Base-by-base conservation (phyloP, 1,140 invertebrate genomes). In the Rhopalosiphum padi region DNA sequence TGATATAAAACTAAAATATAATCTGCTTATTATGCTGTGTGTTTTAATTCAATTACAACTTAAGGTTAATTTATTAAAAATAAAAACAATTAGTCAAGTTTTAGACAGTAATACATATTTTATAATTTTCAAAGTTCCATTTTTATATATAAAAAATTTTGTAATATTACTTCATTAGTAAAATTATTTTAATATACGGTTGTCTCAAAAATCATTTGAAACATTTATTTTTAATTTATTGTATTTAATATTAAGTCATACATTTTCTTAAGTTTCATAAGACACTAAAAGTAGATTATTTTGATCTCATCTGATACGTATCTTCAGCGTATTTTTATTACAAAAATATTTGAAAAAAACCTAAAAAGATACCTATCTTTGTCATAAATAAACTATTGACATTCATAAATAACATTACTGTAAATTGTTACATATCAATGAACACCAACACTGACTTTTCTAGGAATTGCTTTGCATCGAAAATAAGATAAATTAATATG, bases 401-500 rank as follows among this genome's bases (percentile, higher is more conserved):
- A 51, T 18, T 51, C 48, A 51, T 51, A 51, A 51, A 18, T 51
- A 18, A 51, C 15, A 51, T 51, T 18, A 51, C 48, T 51, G 48
- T 18, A 51, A 51, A 51, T 51, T 51, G 48, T 21, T 51, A 51
- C 48, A 51, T 51, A 51, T 3, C 48, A 51, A 21, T 51, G 15
- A 51, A 51, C 18, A 51, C 48, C 15, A 51, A 51, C 18, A 83
- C 22, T 48, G 9, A 43, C 2, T 85, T 85, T 85, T 11, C 22
- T 25, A 35, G 35, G 9, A 23, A 37, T 37, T 53, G 51, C 7
- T 35, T 87, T 48, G 2, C 48, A 9, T 53, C 0, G 21, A 30
- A 53, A 60, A 30, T 41, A 90, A 23, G 53, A 68, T 43, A 43
- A 60, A 35, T 60, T 90, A 68, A 90, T 90, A n/a, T 90, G 7